Conservation (phyloP, 2,797 vertebrate species). For the Neomorphus geoffroyi region DNA sequence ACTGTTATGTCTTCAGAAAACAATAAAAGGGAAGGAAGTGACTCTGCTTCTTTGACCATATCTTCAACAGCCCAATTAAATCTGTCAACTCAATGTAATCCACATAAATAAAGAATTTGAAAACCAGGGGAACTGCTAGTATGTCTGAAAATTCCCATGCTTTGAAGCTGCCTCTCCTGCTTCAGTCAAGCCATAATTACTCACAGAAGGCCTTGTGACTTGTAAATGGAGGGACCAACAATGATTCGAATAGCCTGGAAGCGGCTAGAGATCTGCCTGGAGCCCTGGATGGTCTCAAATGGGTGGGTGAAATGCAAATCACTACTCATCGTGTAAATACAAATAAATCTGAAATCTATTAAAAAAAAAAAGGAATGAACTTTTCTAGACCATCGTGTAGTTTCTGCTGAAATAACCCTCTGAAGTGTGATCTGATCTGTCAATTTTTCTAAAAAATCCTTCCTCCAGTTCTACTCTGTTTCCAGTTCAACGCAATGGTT, state of each 20-base stretch:
- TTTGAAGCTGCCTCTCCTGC: conserved; percentile 61
- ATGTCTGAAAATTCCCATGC: conserved; percentile 6
- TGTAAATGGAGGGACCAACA: conserved; percentile 40
- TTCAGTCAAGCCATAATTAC: conserved; percentile 52
- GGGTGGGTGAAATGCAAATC: conserved; percentile 40
- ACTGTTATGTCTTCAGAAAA: conserved; percentile 50
- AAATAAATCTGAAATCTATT: conserved; percentile 47
- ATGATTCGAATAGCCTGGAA: conserved; percentile 38
- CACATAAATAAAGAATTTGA: conserved; percentile 51
- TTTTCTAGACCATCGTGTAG: neutral
- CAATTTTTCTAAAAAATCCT: neutral
- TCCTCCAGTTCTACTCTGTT: neutral
- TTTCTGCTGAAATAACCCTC: conserved; percentile 36
- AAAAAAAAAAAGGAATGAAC: neutral
- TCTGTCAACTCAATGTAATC: conserved; percentile 58
- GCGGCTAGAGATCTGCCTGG: neutral
- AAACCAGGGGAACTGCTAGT: conserved; percentile 38
- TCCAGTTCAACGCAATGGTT: neutral
- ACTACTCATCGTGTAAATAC: conserved; percentile 28
- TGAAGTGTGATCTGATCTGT: neutral
- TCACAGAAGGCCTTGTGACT: conserved; percentile 49
- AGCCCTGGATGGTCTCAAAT: conserved; percentile 33
- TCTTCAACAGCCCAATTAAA: conserved; percentile 63
- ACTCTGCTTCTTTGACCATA: conserved; percentile 35
- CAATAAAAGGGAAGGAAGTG: conserved; percentile 55